Evolutionary conservation across 2,888 invertebrate species (phyloP).

Genomic region (Cepaea hortensis): DNA sequence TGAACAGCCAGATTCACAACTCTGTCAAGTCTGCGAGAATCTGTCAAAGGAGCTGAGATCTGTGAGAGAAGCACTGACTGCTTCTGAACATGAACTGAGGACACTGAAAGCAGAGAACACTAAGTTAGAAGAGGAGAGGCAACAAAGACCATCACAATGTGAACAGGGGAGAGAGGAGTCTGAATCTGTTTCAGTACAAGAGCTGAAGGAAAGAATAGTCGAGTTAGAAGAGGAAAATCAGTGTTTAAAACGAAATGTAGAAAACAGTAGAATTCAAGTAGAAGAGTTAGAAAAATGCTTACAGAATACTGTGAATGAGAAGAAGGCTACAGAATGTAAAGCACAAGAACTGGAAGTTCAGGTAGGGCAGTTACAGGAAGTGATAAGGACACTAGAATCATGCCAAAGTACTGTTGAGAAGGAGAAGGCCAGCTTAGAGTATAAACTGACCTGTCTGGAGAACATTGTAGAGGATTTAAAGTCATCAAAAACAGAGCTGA

Average conservation of each 20-base stretch:
- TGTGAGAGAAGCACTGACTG: conserved; percentile 51
- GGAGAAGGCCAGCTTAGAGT: conserved; percentile 59
- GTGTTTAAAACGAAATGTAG: conserved; percentile 27
- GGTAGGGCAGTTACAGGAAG: conserved; percentile 35
- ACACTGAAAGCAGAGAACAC: conserved; percentile 51
- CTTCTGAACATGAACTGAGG: conserved; percentile 49
- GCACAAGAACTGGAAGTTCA: conserved; percentile 6
- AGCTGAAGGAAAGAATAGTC: conserved; percentile 41
- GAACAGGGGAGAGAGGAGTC: conserved; percentile 53
- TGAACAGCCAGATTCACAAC: conserved; percentile 23
- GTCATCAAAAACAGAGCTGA: conserved; percentile 57
- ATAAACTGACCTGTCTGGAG: conserved; percentile 59
- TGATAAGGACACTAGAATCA: conserved; percentile 49
- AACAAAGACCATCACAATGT: conserved; percentile 52
- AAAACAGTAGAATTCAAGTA: conserved; percentile 26
- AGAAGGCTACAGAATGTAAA: conserved; percentile 22
- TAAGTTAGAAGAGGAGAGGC: conserved; percentile 50
- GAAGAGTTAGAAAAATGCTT: conserved; percentile 32
- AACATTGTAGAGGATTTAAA: conserved; percentile 56
- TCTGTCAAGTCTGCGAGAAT: conserved; percentile 11
- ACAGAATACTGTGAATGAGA: not conserved
- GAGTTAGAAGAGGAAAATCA: conserved; percentile 42
- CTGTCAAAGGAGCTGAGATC: conserved; percentile 50
- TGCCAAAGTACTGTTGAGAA: conserved; percentile 55
- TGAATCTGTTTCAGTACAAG: conserved; percentile 34